Percentiles rank a stretch among this genome's conserved stretches.
These are phyloP conservation scores for Lethocerus indicus DNA, from an alignment of 1,140 invertebrate species.

Conservation along the genomic window DNA sequence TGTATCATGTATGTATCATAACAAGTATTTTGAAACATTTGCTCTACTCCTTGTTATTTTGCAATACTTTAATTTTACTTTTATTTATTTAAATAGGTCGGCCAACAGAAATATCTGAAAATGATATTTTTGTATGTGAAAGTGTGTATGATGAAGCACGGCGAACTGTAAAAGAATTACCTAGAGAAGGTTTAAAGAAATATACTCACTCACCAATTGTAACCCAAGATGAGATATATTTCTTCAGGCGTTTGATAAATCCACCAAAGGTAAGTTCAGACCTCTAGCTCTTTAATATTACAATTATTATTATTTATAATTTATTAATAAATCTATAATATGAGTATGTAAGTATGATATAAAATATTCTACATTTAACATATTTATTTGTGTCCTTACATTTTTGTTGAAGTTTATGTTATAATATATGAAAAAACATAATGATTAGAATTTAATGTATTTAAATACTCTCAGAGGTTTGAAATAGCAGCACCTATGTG, in stretches of 20 bases:
- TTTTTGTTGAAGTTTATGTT: too few relatives aligned
- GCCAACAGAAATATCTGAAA: slow-evolving; percentile 83
- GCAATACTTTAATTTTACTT: not conserved
- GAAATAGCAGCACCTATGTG: too few relatives aligned
- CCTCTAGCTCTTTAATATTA: not conserved
- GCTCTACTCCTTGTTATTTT: not conserved
- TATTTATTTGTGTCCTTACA: too few relatives aligned
- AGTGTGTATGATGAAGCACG: slow-evolving; percentile 82
- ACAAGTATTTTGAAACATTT: not conserved
- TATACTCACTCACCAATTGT: slow-evolving; percentile 66
- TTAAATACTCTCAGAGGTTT: too few relatives aligned
- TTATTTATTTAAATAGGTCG: slow-evolving; percentile 42
- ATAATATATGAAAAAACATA: too few relatives aligned
- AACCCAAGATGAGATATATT: slow-evolving; percentile 84
- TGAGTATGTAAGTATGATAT: too few relatives aligned
- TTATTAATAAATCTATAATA: too few relatives aligned
- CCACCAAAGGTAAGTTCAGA: slow-evolving; percentile 44
- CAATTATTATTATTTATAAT: not conserved
- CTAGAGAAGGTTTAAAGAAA: slow-evolving; percentile 57
- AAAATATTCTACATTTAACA: too few relatives aligned
- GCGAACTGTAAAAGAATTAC: slow-evolving; percentile 56
- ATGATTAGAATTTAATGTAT: too few relatives aligned
- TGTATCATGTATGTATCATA: slow-evolving; percentile 58
- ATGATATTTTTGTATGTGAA: slow-evolving; percentile 87
- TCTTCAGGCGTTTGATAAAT: slow-evolving; percentile 59